Base-by-base conservation (phyloP, 1,140 invertebrate genomes). In the Anoplolepis gracilipes region DNA sequence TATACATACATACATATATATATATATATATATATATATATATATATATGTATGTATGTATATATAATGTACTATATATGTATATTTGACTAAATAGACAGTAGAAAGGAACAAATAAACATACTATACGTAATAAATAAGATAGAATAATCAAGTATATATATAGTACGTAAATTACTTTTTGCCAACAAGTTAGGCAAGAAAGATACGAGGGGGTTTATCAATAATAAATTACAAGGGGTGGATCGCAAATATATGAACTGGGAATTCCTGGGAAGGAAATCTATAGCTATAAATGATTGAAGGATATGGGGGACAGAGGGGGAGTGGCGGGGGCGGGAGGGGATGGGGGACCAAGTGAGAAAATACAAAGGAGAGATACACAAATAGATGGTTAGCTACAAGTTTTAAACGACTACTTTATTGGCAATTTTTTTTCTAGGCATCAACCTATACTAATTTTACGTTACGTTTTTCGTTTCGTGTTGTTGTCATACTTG, bases 361-460 rank as follows among this genome's bases (percentile, higher is more conserved):
- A 88, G 87, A 91, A 92, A 89, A 93, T 93, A 94, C 91, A 94
- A 86, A 92, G 91, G 91, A 92, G 91, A 92, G 90, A 92, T 93
- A 94, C 93, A 94, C 92, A 94, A 94, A 79, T 79, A 94, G 90
- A 94, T n/a, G 92, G 93, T 95, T 95, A 94, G 93, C 94, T 95
- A 95, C 94, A 91, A 95, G 92, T 94, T 94, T 94, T 93, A 92
- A 94, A 94, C 88, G 59, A 94, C 94, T 95, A 95, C 94, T 95
- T 95, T 95, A 95, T 95, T 95, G 93, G 94, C 94, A 94, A 94
- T 94, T 94, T 92, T 94, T 94, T 92, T 90, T 94, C 93, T 94
- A 94, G 92, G 93, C 93, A 94, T 93, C 90, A 85, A 94, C 88
- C 94, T 94, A 94, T 94, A 92, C 93, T 95, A 94, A 65, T 85